phyloP scores from a whole-genome alignment of 2,113 vertebrate genomes.

The Pithys albifrons region DNA sequence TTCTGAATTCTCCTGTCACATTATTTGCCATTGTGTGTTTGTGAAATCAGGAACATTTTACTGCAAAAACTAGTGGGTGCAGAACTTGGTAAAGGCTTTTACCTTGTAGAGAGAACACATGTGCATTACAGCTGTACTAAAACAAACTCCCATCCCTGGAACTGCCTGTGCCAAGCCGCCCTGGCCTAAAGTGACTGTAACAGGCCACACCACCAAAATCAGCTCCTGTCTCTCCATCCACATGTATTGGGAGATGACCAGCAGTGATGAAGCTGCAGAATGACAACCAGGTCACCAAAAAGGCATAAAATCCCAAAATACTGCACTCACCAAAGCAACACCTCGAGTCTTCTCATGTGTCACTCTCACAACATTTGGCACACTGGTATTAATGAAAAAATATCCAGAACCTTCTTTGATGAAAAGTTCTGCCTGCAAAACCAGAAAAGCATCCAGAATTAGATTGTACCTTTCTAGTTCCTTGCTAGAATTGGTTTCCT shows the following conservation, averaged over 20 bases:
- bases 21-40: background rate
- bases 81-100: background rate
- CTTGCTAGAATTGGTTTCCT: background rate
- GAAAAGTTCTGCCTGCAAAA: conserved; percentile 80
- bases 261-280: background rate
- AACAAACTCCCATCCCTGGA: background rate
- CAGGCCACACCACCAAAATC: background rate
- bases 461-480: background rate
- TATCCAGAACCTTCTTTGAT: conserved; percentile 91
- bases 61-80: background rate
- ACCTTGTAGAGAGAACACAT: background rate
- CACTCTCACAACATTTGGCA: conserved; percentile 75
- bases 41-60: background rate
- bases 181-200: background rate
- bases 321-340: conserved; percentile 80
- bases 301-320: background rate
- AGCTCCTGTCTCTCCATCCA: background rate
- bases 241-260: fast-evolving
- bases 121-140: background rate
- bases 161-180: background rate
- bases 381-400: conserved; percentile 90
- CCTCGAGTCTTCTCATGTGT: conserved; percentile 79
- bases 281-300: fast-evolving
- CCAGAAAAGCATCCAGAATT: background rate
- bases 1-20: background rate